Base-by-base conservation (phyloP, 1,140 invertebrate genomes). In the Sesamia nonagrioides region DNA sequence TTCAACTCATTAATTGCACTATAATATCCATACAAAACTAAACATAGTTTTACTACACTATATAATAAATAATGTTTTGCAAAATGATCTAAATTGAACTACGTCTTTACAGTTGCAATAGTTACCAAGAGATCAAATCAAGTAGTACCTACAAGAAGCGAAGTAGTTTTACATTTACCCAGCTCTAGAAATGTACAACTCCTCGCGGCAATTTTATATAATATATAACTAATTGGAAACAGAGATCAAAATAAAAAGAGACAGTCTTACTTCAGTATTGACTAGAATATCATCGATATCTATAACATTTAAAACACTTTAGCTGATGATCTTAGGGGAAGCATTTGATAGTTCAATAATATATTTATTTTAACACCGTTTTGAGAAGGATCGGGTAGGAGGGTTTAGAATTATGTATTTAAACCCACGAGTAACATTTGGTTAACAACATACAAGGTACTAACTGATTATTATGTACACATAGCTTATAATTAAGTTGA, bases 141-240 rank as follows among this genome's bases (percentile, higher is more conserved):
- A 77, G n/a, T 77, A 77, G 45, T 77, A 84, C 42, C 35, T 68
- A 68, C 77, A 79, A 60, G 63, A 54, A 87, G 86, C 87, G 88
- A 89, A 89, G 79, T 69, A 88, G 88, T 90, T 90, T 83, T 91
- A 93, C 91, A 93, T 93, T 94, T 91, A 74, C 90, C 92, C 92
- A 94, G 92, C 92, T 93, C 89, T 81, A 80, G 86, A 92, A 94
- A 93, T 91, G 90, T 94, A 92, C 74, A 93, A 89, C 87, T 87
- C 83, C 89, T 92, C 90, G 87, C 90, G 17, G 61, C 35, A 72
- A 81, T 61, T 69, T 69, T 27, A 69, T 69, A 50, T 33, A 48
- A 48, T 52, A 63, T 74, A 77, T 45, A 61, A 17, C 60, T 63
- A 54, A 77, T 37, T 61, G 33, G 63, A 79, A 80, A 83, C 40